phyloP scores from a whole-genome alignment of 2,797 vertebrate genomes.

The Momotus momota region DNA sequence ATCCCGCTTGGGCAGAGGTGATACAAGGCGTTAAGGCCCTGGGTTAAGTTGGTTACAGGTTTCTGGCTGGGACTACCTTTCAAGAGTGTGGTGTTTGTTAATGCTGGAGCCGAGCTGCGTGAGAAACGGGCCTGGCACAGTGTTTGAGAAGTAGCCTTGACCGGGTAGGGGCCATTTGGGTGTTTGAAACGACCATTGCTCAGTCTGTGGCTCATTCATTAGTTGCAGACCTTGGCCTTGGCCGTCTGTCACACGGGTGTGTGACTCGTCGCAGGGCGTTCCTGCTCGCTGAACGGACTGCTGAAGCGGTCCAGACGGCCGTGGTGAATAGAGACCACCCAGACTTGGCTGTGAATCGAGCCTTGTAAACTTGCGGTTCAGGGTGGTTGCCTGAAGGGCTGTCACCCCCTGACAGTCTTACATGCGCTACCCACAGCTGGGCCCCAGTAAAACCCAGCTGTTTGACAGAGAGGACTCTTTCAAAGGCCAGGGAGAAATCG shows the following conservation, averaged over 20 bases:
- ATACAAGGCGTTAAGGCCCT: neutral
- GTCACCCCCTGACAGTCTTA: neutral
- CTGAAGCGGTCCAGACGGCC: neutral
- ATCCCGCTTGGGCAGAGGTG: rapidly evolving
- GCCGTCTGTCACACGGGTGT: rapidly evolving
- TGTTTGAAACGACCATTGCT: neutral
- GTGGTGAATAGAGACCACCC: neutral
- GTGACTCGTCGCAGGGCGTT: neutral
- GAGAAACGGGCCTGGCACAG: neutral
- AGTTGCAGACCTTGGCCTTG: neutral
- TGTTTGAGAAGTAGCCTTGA: conserved; percentile 7
- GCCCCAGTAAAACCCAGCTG: neutral
- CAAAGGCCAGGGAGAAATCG: neutral
- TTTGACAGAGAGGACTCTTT: neutral
- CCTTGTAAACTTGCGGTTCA: neutral
- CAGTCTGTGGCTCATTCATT: neutral
- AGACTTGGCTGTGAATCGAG: neutral
- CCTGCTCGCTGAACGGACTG: neutral
- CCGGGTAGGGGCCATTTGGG: neutral
- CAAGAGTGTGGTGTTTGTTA: neutral
- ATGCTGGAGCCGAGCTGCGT: neutral
- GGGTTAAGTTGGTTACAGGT: neutral
- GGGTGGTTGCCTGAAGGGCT: neutral
- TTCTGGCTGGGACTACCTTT: neutral
- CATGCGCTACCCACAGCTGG: rapidly evolving